A percentile compares a stretch with the other conserved stretches of the same genome.
phyloP scores from a whole-genome alignment of 2,113 vertebrate species.

The Psammodynastes pulverulentus region DNA sequence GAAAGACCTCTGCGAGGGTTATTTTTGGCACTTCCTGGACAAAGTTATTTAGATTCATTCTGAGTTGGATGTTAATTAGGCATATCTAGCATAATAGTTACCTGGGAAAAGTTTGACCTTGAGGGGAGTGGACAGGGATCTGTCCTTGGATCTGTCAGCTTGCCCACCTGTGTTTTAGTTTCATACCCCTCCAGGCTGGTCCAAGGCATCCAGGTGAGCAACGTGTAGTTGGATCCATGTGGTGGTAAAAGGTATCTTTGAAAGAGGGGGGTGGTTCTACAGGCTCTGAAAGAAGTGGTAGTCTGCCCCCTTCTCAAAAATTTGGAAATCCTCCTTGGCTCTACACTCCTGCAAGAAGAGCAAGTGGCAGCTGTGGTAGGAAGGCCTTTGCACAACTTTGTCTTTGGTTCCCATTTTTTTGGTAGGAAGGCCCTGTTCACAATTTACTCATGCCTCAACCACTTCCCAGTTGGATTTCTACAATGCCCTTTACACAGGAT shows the following conservation, averaged over 20 bases:
- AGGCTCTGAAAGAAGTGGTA: not conserved
- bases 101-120: not conserved
- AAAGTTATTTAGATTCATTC: not conserved
- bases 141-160: not conserved
- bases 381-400: not conserved
- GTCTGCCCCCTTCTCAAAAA: not conserved
- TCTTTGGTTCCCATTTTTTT: not conserved
- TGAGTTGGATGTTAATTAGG: not conserved
- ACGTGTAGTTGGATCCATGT: not conserved
- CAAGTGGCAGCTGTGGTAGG: not conserved
- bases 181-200: not conserved
- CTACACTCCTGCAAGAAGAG: not conserved
- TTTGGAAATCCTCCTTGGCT: not conserved
- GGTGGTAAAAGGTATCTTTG: not conserved
- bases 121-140: not conserved
- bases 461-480: not conserved
- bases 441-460: not conserved
- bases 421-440: not conserved
- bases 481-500: not conserved
- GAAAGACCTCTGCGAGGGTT: not conserved
- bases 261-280: not conserved
- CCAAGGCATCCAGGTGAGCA: not conserved
- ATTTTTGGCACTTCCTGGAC: not conserved
- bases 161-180: not conserved
- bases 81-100: not conserved